Evolutionary conservation across 2,888 invertebrate species (phyloP).

Genomic region (Oxytorus armatus): DNA sequence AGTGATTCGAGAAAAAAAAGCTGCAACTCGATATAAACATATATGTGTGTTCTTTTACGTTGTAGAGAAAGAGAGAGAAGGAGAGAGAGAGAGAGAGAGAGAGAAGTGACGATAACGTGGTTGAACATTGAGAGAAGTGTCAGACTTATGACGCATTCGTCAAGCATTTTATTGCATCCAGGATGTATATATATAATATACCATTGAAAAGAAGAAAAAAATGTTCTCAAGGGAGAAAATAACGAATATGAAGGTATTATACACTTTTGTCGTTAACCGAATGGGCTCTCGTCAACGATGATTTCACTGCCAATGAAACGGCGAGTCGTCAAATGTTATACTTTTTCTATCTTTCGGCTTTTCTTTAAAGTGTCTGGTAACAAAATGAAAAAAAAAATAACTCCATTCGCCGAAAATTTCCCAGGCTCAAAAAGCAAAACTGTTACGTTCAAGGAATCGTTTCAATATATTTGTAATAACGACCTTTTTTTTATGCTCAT

Average conservation of each 20-base stretch:
- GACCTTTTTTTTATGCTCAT: not conserved
- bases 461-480: not conserved
- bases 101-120: constrained; percentile 38
- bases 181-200: constrained; percentile 45
- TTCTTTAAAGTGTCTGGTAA: constrained; percentile 1
- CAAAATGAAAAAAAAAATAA: constrained; percentile 21
- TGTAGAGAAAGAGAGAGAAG: not conserved
- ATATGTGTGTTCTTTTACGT: constrained; percentile 18
- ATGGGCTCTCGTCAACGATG: constrained; percentile 34
- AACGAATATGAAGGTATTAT: not conserved
- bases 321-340: constrained; percentile 9
- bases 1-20: constrained; percentile 21
- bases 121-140: constrained; percentile 13
- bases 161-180: constrained; percentile 72
- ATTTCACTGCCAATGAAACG: constrained; percentile 41
- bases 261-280: constrained; percentile 60
- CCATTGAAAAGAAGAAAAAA: constrained; percentile 42
- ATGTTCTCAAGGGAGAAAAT: constrained; percentile 12
- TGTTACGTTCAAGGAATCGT: not conserved
- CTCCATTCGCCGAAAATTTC: constrained; percentile 5
- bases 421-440: not conserved
- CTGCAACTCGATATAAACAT: constrained; percentile 26
- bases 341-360: constrained; percentile 1
- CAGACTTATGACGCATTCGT: constrained; percentile 68
- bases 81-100: constrained; percentile 11